These are phyloP conservation scores for Drosophila helvetica DNA, from an alignment of 2,888 invertebrate genomes.

Conservation along the genomic window DNA sequence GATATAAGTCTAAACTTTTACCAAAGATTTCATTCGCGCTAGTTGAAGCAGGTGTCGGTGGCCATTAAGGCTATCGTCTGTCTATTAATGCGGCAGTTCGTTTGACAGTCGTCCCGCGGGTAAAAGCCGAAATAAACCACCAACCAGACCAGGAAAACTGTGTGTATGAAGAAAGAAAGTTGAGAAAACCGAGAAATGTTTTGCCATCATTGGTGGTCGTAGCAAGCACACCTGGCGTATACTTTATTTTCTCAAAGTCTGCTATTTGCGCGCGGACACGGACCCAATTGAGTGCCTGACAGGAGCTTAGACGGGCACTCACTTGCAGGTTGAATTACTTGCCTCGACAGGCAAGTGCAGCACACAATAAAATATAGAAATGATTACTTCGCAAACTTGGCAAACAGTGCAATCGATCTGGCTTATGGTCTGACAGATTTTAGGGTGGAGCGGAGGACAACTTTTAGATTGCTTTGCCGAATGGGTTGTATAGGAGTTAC, in stretches of 20 bases:
- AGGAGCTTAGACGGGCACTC: slow-evolving; percentile 20
- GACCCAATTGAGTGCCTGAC: slow-evolving; percentile 24
- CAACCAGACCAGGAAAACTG: slow-evolving; percentile 10
- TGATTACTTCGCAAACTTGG: slow-evolving; percentile 4
- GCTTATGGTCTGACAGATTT: not conserved
- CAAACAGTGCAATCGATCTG: not conserved
- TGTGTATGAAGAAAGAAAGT: slow-evolving; percentile 19
- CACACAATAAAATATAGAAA: slow-evolving; percentile 16
- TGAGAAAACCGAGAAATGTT: slow-evolving; percentile 11
- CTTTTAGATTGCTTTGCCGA: not conserved
- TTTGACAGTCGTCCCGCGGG: slow-evolving; percentile 10
- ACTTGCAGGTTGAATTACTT: slow-evolving; percentile 12
- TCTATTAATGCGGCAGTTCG: slow-evolving; percentile 15
- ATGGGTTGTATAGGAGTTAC: not conserved
- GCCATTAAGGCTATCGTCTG: slow-evolving; percentile 47
- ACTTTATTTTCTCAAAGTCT: slow-evolving; percentile 27
- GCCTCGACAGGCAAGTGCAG: not conserved
- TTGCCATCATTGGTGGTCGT: slow-evolving; percentile 16
- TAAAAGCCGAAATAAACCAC: slow-evolving; percentile 21
- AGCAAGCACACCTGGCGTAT: slow-evolving; percentile 36
- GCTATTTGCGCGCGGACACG: slow-evolving; percentile 18
- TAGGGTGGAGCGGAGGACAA: too few relatives aligned
- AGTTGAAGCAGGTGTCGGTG: slow-evolving; percentile 60
- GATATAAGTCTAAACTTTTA: slow-evolving; percentile 36
- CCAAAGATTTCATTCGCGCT: slow-evolving; percentile 21